Base-by-base conservation (phyloP, 2,113 vertebrate genomes). In the Taxidea taxus region DNA sequence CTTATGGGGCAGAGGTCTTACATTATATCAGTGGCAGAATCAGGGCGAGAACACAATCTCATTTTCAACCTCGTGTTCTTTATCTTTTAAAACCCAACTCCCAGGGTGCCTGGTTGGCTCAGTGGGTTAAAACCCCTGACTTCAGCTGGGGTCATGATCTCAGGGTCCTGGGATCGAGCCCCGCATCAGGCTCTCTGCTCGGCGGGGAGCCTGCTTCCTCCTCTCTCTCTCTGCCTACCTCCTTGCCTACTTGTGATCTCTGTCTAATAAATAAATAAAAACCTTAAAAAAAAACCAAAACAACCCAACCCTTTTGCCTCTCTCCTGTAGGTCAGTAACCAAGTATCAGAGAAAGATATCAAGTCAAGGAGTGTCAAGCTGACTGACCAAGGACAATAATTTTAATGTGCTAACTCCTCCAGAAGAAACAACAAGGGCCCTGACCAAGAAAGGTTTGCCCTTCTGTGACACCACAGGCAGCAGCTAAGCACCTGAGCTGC, bases 401-500 rank as follows among this genome's bases (percentile, higher is more conserved):
- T 62, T 78, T 9, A 66, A 51, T 23, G 49, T 87, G 31, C 68
- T 94, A 27, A 56, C 8, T 49, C 34, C 70, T 75, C 37, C 60
- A 27, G 64, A 72, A 94, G 81, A 18, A 86, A 37, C 29, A 20
- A n/a, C 27, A 83, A 21, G 12, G 25, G 15, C 21, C 54, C 25
- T 47, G 42, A 54, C 20, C 51, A 54, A 54, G 56, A 72, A 90
- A 31, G 54, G 29, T 9, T 37, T 2, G 4, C 12, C 39, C 34
- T 6, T 7, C 13, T 0, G 64, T 31, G 91, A n/a, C 9, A 0
- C 60, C 44, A 7, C 18, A 47, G 74, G 37, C 11, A 37, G n/a
- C 25, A n/a, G 70, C 64, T 15, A 0, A 74, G 62, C 10, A 16
- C 10, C 2, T 1, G 6, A n/a, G 11, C 15, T 2, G 13, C 29